phyloP scores from a whole-genome alignment of 2,888 invertebrate genomes.

The Drosophila demipolita region DNA sequence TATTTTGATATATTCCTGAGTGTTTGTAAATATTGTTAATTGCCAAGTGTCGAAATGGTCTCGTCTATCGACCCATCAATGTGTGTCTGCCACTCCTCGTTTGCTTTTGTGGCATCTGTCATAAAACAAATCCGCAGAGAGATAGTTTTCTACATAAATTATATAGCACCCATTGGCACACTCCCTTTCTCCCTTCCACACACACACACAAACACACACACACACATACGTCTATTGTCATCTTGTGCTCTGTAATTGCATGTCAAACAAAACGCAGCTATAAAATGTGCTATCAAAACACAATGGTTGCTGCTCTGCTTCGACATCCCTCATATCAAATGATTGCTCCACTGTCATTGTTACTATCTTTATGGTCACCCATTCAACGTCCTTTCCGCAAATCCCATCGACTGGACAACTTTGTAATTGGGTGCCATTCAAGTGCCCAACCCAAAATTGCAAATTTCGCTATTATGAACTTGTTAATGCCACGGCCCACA shows the following conservation, averaged over 20 bases:
- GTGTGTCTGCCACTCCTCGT: background rate
- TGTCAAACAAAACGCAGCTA: conserved; percentile 25
- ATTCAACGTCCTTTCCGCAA: too few species aligned
- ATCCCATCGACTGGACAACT: conserved; percentile 12
- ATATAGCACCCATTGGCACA: background rate
- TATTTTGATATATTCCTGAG: background rate
- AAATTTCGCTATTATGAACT: conserved; percentile 73
- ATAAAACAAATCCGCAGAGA: conserved; percentile 18
- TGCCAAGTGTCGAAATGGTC: background rate
- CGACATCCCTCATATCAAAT: conserved; percentile 35
- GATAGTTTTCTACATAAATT: conserved; percentile 24
- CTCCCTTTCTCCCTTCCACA: background rate
- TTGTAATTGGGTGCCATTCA: conserved; percentile 69
- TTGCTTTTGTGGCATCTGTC: conserved; percentile 10
- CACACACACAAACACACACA: background rate
- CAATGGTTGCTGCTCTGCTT: conserved; percentile 21
- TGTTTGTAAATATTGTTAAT: background rate
- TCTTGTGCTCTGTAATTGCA: conserved; percentile 7
- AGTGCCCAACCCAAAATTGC: conserved; percentile 70
- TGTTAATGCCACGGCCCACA: conserved; percentile 45
- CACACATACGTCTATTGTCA: background rate
- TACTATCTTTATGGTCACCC: conserved; percentile 7
- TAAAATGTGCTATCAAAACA: conserved; percentile 52
- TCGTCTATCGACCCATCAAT: conserved; percentile 3
- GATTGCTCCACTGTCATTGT: conserved; percentile 24